Evolutionary conservation across 2,888 invertebrate genomes (phyloP), one percentile per base, ranked within the genome.

Genomic region (Drosophila pullipes): DNA sequence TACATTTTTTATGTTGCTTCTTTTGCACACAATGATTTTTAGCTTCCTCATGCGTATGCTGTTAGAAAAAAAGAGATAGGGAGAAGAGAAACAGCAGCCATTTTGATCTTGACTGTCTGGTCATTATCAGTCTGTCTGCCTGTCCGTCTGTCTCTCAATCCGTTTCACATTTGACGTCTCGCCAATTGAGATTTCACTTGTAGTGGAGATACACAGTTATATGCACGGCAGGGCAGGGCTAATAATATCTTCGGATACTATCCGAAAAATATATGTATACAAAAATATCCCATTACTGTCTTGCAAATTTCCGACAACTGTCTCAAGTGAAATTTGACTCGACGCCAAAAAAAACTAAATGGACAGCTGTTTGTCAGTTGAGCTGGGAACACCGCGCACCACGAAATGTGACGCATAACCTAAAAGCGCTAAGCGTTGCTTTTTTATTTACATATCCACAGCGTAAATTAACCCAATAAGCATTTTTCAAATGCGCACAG

Each of bases 251-350:
- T 75, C 25, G 44, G 41, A 59, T 60, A 52, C 35, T 66, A 57
- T 52, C 53, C 33, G 28, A 62, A 39, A 35, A 31, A 39, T 44
- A 70, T 47, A 39, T n/a, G n/a, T 11, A n/a, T 47, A 22, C 10
- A 37, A 72, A 71, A 74, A 64, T 80, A 76, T 75, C 73, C 65
- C 66, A 44, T 81, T 81, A 76, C 81, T 62, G 82, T 57, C 69
- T 72, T 66, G 66, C 47, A 73, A 79, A 76, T 62, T 74, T 65
- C 55, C 16, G 55, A 68, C 66, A 76, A 67, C 68, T 69, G 72
- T 62, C 69, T 54, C 44, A 78, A 78, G 83, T 85, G 85, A 87
- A 85, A 85, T 69, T 76, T 65, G 85, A 85, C 64, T 71, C 77
- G 39, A 53, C 33, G 22, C n/a, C n/a, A 63, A 65, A 75, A 66